Base-by-base conservation (phyloP, 1,140 invertebrate genomes). In the Harlomillsia oculata region DNA sequence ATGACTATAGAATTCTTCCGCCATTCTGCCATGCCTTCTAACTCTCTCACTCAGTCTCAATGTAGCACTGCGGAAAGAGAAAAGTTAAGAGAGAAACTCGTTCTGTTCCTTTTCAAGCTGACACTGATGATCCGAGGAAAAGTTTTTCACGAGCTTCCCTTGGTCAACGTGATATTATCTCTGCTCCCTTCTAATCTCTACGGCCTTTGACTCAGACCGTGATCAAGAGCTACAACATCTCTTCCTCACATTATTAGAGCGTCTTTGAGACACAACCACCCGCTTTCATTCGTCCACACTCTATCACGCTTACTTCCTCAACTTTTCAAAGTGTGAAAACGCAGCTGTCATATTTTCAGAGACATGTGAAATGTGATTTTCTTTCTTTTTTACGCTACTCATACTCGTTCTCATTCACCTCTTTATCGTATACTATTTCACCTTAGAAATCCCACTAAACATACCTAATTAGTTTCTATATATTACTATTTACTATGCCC, bases 101-200 rank as follows among this genome's bases (percentile, higher is more conserved):
- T 30, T 30, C 21, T 20, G 11, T 53, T 45, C 36, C 45, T 41
- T 53, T 41, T 20, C 40, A 44, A 52, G 52, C 52, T 53, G 52
- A 53, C 52, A 53, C 52, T 53, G 52, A 53, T 45, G 52, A 53
- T 41, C n/a, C n/a, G n/a, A n/a, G 18, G 29, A 53, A 53, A 51
- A 39, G 25, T 30, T 53, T 53, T 53, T 32, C 1, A 32, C 36
- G 20, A 21, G 16, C 16, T 26, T 48, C 39, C 11, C 39, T 48
- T 14, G n/a, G 25, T 53, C 37, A 29, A 44, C 52, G 45, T 41
- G 30, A 41, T 41, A 53, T 34, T 53, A 45, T 18, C 29, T 44
- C 14, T 16, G n/a, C 36, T 51, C 39, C 23, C 21, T 18, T 39
- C 48, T 28, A 37, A 23, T 34, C 48, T 37, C 34, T 39, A n/a